Base-by-base conservation (phyloP, 2,797 vertebrate species). In the Microtus californicus region DNA sequence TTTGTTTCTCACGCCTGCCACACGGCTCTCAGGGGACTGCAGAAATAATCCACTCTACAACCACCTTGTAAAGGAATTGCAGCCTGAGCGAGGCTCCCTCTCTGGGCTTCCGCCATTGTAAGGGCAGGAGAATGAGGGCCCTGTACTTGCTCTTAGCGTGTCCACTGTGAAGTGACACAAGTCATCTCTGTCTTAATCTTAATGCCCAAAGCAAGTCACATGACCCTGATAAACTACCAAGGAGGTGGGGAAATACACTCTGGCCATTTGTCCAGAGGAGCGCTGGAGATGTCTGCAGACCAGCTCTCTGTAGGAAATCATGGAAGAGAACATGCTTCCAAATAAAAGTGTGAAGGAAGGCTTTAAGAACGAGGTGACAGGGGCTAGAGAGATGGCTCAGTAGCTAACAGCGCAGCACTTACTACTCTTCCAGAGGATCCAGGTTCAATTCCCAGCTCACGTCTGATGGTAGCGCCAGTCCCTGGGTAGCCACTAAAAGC, bases 181-280 rank as follows among this genome's bases (percentile, higher is more conserved):
- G n/a, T 43, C 74, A 48, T 37, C 51, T 91, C 54, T 94, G 89
- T 51, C 76, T 56, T 93, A 79, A 76, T 76, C 94, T 76, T 48
- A 86, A n/a, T 73, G 69, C 48, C 61, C 63, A 54, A 76, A 82
- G 48, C 48, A 94, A 96, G 63, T 86, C 85, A 79, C 8, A 17
- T 31, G 87, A 78, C 25, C 31, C 48, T 6, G 27, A 0, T 43
- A 59, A 74, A 87, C 51, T 79, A 88, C 43, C 67, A 73, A 81
- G 87, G 25, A 31, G 25, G 40, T 29, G 23, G 43, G 37, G 76
- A 59, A 17, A 48, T 77, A 63, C 25, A 71, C 48, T 90, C 61
- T 65, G 40, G 81, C 40, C 3, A 0, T 34, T 56, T 25, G 19
- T 87, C 78, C 71, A 54, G 79, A 40, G 13, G 45, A 91, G 15